Evolutionary conservation across 2,113 vertebrate species (phyloP), one percentile per base, ranked within the genome.

Genomic region (Copsychus sechellarum): DNA sequence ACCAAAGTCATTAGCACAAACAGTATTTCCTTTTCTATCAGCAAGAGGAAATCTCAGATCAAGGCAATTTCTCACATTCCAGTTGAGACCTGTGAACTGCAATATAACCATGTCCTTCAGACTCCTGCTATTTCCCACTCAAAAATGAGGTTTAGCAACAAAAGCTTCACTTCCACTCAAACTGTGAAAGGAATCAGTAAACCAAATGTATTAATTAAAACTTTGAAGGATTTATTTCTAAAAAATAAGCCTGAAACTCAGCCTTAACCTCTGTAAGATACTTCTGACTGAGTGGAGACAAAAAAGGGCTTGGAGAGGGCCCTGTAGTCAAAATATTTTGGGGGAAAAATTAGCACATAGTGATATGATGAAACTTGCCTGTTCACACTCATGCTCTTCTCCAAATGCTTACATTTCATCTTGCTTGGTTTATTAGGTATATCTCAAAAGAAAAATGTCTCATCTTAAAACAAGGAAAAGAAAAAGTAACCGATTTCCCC

Each of bases 1-100:
- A 87, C 43, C 48, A 6, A 81, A 81, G 81, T 25, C 72, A 33
- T 71, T 58, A 71, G 61, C 19, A 92, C 77, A 74, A 89, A 93
- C 43, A 89, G 24, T 45, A 84, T 67, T 96, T 96, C 92, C 90
- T 84, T 78, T 92, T 64, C 73, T 29, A 58, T 34, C 77, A 89
- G 24, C 85, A 81, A 89, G 28, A 56, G 56, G 60, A 91, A 79
- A 43, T 91, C 61, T 85, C 51, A 31, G 78, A 95, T 74, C 10
- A 11, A 91, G 78, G 84, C 65, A 91, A 57, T 48, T 79, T 89
- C 58, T 86, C 81, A 81, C 73, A 47, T 93, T 90, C 84, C 93
- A 81, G 21, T 8, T 74, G 43, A 89, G 87, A 89, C 47, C 51
- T 13, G 1, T 58, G 60, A 95, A 78, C 73, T 71, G 23, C 25